Conservation (phyloP, 2,888 invertebrate genomes). For the Hirtodrosophila cameraria region DNA sequence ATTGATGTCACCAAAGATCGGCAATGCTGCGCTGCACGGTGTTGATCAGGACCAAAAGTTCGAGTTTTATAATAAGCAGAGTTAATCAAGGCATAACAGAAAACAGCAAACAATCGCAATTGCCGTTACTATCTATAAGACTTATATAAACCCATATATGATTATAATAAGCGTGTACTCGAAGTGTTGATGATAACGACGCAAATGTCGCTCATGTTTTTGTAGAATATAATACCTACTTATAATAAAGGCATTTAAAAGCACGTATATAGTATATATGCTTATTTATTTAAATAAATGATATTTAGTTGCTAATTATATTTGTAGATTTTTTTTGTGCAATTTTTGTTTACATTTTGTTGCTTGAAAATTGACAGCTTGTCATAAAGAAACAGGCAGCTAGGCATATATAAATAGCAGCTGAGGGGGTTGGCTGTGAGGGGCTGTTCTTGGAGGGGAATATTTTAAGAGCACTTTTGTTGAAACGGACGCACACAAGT, state of each 20-base stretch:
- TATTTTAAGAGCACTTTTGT: slow-evolving; percentile 43
- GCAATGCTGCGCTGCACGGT: slow-evolving; percentile 42
- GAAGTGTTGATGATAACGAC: slow-evolving; percentile 29
- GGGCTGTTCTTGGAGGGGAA: background rate
- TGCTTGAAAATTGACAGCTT: slow-evolving; percentile 66
- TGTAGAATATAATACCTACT: background rate
- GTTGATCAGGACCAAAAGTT: slow-evolving; percentile 81
- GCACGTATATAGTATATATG: background rate
- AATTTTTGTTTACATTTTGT: slow-evolving; percentile 66
- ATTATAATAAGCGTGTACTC: slow-evolving; percentile 1
- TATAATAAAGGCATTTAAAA: too few relatives aligned
- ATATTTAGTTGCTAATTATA: slow-evolving; percentile 43
- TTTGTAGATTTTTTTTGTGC: slow-evolving; percentile 31
- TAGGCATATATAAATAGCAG: slow-evolving; percentile 3
- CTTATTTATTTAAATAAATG: slow-evolving; percentile 21
- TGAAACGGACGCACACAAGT: slow-evolving; percentile 58
- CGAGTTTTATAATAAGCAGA: slow-evolving; percentile 26
- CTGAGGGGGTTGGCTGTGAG: background rate
- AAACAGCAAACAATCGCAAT: slow-evolving; percentile 32
- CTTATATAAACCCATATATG: slow-evolving; percentile 26
- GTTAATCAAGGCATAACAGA: slow-evolving; percentile 40
- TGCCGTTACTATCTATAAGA: slow-evolving; percentile 34
- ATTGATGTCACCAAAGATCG: slow-evolving; percentile 83
- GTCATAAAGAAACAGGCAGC: slow-evolving; percentile 50
- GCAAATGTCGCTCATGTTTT: slow-evolving; percentile 9